These are phyloP conservation scores for Sarcophilus harrisii DNA, from an alignment of 2,797 vertebrate genomes.

Conservation along the genomic window DNA sequence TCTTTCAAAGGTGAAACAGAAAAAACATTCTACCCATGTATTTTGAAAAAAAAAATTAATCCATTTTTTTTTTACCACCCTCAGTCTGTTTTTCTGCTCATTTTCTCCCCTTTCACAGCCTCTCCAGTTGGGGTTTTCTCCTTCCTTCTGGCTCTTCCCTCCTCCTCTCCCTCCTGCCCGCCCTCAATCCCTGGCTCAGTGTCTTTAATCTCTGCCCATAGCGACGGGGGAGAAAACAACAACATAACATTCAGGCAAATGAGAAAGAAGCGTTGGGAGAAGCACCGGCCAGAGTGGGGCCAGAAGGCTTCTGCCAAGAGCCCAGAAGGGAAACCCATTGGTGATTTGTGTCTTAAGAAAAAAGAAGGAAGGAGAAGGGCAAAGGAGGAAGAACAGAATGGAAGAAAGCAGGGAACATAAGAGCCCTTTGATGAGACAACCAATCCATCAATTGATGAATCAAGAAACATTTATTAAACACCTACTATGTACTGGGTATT, in stretches of 20 bases:
- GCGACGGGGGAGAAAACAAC: slow-evolving; percentile 85
- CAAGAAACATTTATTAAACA: not conserved
- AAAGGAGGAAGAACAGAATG: slow-evolving; percentile 71
- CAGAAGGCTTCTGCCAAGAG: slow-evolving; percentile 64
- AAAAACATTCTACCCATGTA: not conserved
- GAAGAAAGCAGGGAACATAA: slow-evolving; percentile 57
- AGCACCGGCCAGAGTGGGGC: not conserved
- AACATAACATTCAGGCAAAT: slow-evolving; percentile 83
- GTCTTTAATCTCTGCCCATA: slow-evolving; percentile 83
- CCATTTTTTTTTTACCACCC: not conserved
- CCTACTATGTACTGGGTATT: not conserved
- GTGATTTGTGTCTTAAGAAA: slow-evolving; percentile 58
- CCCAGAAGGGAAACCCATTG: not conserved
- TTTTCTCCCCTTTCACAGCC: not conserved
- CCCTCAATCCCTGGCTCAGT: slow-evolving; percentile 80
- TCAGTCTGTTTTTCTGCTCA: not conserved
- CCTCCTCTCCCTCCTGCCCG: slow-evolving; percentile 51
- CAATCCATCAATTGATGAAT: not conserved
- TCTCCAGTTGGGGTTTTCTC: slow-evolving; percentile 51
- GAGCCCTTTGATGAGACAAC: slow-evolving; percentile 54
- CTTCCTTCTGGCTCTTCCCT: slow-evolving; percentile 14
- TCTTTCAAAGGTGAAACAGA: slow-evolving; percentile 14
- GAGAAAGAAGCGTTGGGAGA: slow-evolving; percentile 83
- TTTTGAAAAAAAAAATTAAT: not conserved
- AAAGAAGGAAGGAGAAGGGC: slow-evolving; percentile 58